phyloP scores from a whole-genome alignment of 2,888 invertebrate genomes.

The Yponomeuta plumbellus region DNA sequence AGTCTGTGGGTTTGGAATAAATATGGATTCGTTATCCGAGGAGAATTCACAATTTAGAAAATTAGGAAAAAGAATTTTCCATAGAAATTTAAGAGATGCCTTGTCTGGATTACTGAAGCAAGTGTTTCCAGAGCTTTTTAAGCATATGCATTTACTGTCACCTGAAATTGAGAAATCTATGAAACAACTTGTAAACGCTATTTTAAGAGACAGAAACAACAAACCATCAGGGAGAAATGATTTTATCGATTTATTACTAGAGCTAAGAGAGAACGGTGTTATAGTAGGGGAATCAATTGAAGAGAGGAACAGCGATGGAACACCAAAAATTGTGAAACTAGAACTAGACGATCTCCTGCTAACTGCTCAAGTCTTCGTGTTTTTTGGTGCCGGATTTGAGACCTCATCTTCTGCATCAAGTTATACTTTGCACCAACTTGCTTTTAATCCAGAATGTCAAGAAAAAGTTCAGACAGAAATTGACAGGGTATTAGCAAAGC shows the following conservation, averaged over 20 bases:
- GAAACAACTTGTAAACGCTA: conserved; percentile 41
- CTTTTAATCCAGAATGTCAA: conserved; percentile 62
- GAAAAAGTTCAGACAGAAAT: conserved; percentile 60
- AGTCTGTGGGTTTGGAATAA: conserved; percentile 60
- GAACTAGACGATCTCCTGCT: conserved; percentile 52
- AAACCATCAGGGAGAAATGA: conserved; percentile 56
- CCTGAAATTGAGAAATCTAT: conserved; percentile 49
- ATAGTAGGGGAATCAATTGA: conserved; percentile 57
- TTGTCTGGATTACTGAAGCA: conserved; percentile 43
- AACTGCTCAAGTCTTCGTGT: conserved; percentile 62
- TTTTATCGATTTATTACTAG: conserved; percentile 60
- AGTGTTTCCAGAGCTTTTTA: conserved; percentile 53
- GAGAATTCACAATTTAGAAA: conserved; percentile 58
- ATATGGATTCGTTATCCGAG: conserved; percentile 52
- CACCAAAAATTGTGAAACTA: conserved; percentile 45
- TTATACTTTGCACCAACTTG: conserved; percentile 64
- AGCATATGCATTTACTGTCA: conserved; percentile 44
- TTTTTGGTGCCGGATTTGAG: conserved; percentile 71
- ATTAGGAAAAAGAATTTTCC: conserved; percentile 56
- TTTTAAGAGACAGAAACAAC: conserved; percentile 48
- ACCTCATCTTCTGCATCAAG: conserved; percentile 70
- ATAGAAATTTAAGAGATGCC: conserved; percentile 45
- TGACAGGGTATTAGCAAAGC: conserved; percentile 48
- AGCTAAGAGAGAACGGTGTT: conserved; percentile 52
- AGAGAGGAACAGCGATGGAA: conserved; percentile 44